These are phyloP conservation scores for Loripinus fragilis DNA, from an alignment of 2,888 invertebrate genomes.

Conservation along the genomic window DNA sequence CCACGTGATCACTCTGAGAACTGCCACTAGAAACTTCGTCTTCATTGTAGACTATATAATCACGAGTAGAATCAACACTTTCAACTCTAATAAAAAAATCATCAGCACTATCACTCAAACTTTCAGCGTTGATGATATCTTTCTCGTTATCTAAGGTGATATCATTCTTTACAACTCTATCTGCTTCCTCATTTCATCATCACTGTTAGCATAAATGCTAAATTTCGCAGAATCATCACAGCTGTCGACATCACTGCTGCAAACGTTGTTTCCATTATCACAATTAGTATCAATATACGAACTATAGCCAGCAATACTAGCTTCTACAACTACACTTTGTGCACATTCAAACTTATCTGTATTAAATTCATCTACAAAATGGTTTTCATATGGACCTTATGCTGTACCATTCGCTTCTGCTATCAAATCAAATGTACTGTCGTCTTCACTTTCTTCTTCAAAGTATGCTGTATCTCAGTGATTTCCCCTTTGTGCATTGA, in stretches of 20 bases:
- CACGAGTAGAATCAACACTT: no score
- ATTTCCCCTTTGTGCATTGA: not conserved
- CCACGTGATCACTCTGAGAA: no score
- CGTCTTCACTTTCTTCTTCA: not conserved
- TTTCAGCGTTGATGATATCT: not conserved
- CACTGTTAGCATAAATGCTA: not conserved
- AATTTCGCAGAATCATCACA: not conserved
- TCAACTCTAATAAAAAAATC: no score
- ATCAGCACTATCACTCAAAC: no score
- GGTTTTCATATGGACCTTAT: no score
- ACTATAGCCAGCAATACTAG: not conserved
- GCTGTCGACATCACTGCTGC: not conserved
- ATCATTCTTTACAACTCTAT: no score
- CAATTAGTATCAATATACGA: not conserved
- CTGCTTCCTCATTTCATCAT: no score
- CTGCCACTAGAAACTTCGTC: no score
- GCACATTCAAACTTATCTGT: not conserved
- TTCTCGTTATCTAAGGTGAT: not conserved
- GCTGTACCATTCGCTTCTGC: no score
- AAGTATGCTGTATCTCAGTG: not conserved
- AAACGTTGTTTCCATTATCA: not conserved
- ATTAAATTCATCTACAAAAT: not conserved
- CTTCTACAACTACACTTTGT: not conserved
- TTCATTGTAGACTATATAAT: no score
- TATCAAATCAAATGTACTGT: not conserved